Conservation (phyloP, 35 echinoderm and acorn worm genomes). For the Diadema setosum region DNA sequence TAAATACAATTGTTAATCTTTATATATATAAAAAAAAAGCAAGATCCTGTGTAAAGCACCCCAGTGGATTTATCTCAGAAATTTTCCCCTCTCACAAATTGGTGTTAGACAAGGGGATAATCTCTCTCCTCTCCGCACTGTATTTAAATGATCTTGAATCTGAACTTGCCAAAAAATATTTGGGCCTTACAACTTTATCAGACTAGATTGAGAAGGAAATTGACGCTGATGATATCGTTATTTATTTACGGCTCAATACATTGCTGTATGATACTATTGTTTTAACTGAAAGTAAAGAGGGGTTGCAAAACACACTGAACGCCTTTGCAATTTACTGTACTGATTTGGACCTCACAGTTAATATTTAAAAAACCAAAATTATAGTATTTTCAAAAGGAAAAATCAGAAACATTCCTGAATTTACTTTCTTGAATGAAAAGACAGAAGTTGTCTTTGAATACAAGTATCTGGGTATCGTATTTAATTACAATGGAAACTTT, state of each 20-base stretch:
- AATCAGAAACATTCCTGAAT: background rate
- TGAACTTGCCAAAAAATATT: background rate
- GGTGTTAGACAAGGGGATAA: background rate
- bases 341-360: background rate
- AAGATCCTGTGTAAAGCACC: background rate
- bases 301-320: background rate
- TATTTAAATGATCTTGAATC: constrained; percentile 7
- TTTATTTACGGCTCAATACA: background rate
- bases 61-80: background rate
- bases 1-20: background rate
- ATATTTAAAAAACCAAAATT: constrained; percentile 11
- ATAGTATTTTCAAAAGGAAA: background rate
- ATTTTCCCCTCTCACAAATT: background rate
- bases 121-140: background rate
- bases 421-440: background rate
- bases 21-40: background rate
- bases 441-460: background rate
- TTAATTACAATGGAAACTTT: background rate
- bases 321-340: background rate
- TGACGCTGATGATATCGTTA: background rate
- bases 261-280: background rate
- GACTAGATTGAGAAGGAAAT: constrained; percentile 4
- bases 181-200: background rate
- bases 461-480: background rate
- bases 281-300: background rate